A percentile compares a stretch with the other conserved stretches of the same genome.
Conservation (phyloP, 2,888 invertebrate genomes). For the Argyresthia goedartella region DNA sequence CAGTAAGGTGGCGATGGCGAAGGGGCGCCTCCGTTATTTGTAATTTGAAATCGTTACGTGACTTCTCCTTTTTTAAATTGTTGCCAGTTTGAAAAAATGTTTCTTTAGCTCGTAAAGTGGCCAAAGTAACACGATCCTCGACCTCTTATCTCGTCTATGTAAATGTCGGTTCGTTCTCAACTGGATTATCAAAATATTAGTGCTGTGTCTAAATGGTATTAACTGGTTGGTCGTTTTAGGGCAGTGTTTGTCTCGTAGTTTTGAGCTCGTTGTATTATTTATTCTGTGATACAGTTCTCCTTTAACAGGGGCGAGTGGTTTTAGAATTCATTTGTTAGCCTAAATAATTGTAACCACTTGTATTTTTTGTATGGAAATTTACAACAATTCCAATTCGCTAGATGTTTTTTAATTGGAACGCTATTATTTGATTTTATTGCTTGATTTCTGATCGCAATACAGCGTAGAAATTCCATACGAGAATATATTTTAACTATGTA, state of each 20-base stretch:
- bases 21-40: slow-evolving; percentile 40
- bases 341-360: no score
- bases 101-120: slow-evolving; percentile 38
- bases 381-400: no score
- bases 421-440: no score
- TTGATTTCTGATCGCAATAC: no score
- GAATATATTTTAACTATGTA: no score
- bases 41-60: slow-evolving; percentile 43
- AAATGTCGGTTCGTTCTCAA: slow-evolving; percentile 20
- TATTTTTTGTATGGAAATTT: no score
- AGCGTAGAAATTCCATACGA: no score
- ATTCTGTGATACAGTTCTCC: slow-evolving; percentile 16
- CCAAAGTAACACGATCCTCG: slow-evolving; percentile 31
- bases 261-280: slow-evolving; percentile 31
- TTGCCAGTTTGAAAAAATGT: slow-evolving; percentile 54
- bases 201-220: slow-evolving; percentile 60
- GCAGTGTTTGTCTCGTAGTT: slow-evolving; percentile 46
- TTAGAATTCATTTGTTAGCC: neutral
- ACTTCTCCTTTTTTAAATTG: slow-evolving; percentile 42
- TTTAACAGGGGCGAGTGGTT: neutral
- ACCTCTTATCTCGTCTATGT: slow-evolving; percentile 16
- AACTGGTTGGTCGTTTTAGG: slow-evolving; percentile 65
- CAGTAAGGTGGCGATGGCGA: slow-evolving; percentile 43
- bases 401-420: no score
- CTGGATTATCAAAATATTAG: slow-evolving; percentile 45